Percentiles rank a stretch among this genome's conserved stretches.
phyloP scores from a whole-genome alignment of 2,888 invertebrate species.

The Ectobius pallidus region DNA sequence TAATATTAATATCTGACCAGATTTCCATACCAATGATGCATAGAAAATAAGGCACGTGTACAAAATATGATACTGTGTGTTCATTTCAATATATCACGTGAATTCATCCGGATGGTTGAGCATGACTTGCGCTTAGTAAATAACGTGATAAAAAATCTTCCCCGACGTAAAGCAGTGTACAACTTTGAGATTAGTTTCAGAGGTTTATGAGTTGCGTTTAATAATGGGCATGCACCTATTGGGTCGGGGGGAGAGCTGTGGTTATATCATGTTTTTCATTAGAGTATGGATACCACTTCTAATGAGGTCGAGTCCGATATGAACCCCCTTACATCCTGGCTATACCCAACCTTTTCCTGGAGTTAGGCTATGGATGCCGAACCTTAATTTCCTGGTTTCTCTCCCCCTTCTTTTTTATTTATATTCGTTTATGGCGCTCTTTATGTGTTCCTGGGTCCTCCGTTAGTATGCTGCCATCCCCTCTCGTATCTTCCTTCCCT shows the following conservation, averaged over 20 bases:
- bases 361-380: background rate
- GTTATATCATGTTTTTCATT: background rate
- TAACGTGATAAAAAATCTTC: too few species aligned
- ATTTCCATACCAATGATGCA: too few species aligned
- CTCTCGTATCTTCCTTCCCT: background rate
- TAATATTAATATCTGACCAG: too few species aligned
- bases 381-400: background rate
- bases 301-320: conserved; percentile 5
- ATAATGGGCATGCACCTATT: background rate
- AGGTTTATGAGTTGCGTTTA: background rate
- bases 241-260: too few species aligned
- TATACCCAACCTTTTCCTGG: background rate
- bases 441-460: background rate
- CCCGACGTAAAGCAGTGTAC: too few species aligned
- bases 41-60: too few species aligned
- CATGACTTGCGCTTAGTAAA: too few species aligned
- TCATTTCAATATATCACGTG: too few species aligned
- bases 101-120: too few species aligned
- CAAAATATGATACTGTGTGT: too few species aligned
- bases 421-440: background rate
- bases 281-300: background rate
- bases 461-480: background rate
- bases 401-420: background rate
- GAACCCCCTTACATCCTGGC: background rate
- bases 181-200: background rate